These are phyloP conservation scores for Cirrhinus molitorella DNA, from an alignment of 2,797 vertebrate genomes.

Conservation along the genomic window DNA sequence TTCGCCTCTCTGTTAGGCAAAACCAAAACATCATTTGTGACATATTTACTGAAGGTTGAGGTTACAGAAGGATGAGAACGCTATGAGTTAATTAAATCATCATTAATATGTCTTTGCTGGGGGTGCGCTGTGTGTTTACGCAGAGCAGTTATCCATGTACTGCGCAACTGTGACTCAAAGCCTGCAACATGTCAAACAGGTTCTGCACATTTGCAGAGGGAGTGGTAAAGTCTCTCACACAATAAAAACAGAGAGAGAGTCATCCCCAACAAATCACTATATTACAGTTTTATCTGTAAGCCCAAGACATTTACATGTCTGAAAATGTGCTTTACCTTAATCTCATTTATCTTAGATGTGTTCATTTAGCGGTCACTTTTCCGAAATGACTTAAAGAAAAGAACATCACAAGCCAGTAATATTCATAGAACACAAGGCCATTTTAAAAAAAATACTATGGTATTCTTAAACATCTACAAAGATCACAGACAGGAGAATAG, in stretches of 20 bases:
- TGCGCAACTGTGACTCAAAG: slow-evolving; percentile 19
- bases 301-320: not conserved
- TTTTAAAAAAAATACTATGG: too few species aligned
- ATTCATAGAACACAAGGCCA: not conserved
- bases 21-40: not conserved
- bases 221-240: not conserved
- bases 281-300: not conserved
- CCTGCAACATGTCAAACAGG: slow-evolving; percentile 18
- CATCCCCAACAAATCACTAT: not conserved
- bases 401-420: not conserved
- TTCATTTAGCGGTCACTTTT: not conserved
- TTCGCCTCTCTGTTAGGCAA: not conserved
- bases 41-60: not conserved
- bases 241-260: slow-evolving; percentile 9
- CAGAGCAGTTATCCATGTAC: not conserved
- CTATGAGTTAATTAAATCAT: not conserved
- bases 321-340: not conserved
- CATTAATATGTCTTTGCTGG: not conserved
- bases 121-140: not conserved
- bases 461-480: not conserved
- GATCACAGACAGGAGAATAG: too few species aligned
- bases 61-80: not conserved
- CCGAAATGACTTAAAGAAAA: too few species aligned
- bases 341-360: not conserved
- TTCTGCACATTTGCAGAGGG: slow-evolving; percentile 36